Evolutionary conservation across 1,140 invertebrate genomes (phyloP), one percentile per base, ranked within the genome.

Genomic region (Eumeta japonica): DNA sequence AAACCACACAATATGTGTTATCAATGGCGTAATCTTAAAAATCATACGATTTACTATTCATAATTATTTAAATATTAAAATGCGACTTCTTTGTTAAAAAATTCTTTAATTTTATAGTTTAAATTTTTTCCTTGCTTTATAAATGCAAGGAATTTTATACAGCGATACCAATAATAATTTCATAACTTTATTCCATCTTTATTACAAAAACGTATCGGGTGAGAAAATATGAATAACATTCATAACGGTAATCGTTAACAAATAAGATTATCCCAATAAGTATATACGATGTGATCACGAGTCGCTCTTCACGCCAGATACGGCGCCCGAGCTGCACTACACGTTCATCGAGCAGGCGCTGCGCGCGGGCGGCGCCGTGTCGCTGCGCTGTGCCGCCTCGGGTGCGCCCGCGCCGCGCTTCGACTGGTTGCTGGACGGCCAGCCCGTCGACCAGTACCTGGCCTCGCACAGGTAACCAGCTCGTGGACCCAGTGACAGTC

Each of bases 341-440:
- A 88, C 85, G 14, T 92, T 92, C 67, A 88, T 88, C 52, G 88
- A 90, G 58, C 88, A 90, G 60, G 88, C 88, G 10, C 63, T 91
- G 43, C 81, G 85, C 48, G 83, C 87, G 2, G 88, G 89, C 28
- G 83, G 82, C 39, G 78, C 81, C 39, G 84, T 90, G 36, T 88
- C 88, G 10, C 76, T 94, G 43, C 81, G 86, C 49, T 94, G 92
- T 72, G 83, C 84, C 2, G 89, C 89, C 2, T 85, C 86, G 18
- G 92, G 89, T 18, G 85, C 87, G 31, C 92, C 92, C 20, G 82
- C 87, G 9, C 91, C 92, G 1, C 74, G 82, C 43, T 82, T 94
- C 43, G 76, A 80, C n/a, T 94, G 92, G 92, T 73, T 85, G 27
- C 76, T 93, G 9, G 91, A 94, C 59, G 88, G 82, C 11, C 83